These are phyloP conservation scores for Threskiornis aethiopicus DNA, from an alignment of 2,797 vertebrate genomes.

Conservation along the genomic window DNA sequence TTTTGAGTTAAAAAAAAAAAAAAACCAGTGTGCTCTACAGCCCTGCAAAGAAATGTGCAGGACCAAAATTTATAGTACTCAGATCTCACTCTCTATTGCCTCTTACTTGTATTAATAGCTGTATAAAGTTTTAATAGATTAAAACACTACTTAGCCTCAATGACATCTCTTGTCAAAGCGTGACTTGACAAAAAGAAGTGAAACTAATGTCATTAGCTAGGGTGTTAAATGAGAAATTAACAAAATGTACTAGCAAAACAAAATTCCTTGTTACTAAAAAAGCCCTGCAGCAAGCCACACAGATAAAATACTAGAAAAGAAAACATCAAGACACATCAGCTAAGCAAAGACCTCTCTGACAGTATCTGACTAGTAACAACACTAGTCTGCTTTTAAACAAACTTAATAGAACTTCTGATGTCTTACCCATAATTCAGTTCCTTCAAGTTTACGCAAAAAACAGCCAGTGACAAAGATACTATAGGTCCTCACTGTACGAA, in stretches of 20 bases:
- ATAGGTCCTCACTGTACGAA: neutral
- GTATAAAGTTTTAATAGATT: neutral
- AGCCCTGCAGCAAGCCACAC: neutral
- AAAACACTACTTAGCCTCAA: neutral
- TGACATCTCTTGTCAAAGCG: neutral
- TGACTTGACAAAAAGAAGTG: neutral
- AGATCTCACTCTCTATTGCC: neutral
- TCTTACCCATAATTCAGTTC: neutral
- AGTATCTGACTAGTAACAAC: neutral
- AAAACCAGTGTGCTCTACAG: rapidly evolving
- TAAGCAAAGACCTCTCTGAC: neutral
- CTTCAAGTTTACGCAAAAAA: neutral
- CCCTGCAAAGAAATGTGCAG: neutral
- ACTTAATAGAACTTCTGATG: neutral
- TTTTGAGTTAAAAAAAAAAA: neutral
- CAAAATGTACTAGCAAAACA: neutral
- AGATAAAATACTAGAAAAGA: neutral
- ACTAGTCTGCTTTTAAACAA: neutral
- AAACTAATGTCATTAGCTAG: neutral
- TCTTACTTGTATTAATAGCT: neutral
- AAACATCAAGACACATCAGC: neutral
- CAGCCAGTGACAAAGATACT: neutral
- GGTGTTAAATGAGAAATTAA: neutral
- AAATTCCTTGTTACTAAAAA: neutral
- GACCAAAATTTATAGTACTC: neutral